These are phyloP conservation scores for Daphoenositta chrysoptera DNA, from an alignment of 2,113 vertebrate genomes.

Conservation along the genomic window DNA sequence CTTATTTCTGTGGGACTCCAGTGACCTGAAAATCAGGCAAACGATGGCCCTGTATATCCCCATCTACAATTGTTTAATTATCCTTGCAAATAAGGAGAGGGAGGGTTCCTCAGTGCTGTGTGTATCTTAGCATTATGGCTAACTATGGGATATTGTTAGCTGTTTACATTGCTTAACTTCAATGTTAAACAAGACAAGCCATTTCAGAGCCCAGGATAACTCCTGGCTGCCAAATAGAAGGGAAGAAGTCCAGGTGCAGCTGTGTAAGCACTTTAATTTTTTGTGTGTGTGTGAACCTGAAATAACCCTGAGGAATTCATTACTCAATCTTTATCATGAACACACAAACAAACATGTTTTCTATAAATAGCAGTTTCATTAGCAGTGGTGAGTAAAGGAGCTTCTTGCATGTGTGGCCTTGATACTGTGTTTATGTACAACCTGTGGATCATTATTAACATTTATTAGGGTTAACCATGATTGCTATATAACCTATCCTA, in stretches of 20 bases:
- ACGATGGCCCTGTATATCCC: neutral
- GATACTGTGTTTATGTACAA: neutral
- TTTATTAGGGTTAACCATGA: neutral
- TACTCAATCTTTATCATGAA: neutral
- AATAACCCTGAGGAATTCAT: neutral
- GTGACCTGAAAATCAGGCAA: neutral
- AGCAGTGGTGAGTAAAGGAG: neutral
- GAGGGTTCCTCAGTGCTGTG: neutral
- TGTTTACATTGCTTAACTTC: neutral
- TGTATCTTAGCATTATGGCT: neutral
- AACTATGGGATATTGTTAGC: neutral
- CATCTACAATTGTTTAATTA: neutral
- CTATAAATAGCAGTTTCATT: slow-evolving; percentile 10
- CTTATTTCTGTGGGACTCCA: neutral
- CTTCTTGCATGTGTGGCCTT: neutral
- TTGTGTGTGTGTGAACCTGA: neutral
- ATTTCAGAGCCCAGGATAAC: neutral
- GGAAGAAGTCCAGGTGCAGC: slow-evolving; percentile 1
- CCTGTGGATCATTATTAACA: neutral
- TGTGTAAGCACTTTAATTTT: neutral
- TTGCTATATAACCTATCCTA: neutral
- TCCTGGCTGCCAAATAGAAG: neutral
- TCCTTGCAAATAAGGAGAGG: neutral
- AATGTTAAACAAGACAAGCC: neutral
- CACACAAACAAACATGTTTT: neutral